Evolutionary conservation across 2,113 vertebrate species (phyloP).

Genomic region (Microtus pennsylvanicus): DNA sequence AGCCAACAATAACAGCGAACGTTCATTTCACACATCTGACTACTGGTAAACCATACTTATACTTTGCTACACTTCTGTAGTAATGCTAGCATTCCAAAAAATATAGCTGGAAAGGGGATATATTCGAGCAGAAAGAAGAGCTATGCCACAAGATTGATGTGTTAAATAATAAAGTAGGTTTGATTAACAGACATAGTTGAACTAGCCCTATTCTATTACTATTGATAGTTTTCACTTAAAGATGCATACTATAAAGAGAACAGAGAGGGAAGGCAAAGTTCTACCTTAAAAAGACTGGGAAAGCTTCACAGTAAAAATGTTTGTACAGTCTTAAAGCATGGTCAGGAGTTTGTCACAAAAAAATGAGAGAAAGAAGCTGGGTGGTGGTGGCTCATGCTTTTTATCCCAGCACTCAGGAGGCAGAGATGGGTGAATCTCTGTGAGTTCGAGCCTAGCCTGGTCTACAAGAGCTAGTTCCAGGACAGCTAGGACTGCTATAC

Average conservation of each 20-base stretch:
- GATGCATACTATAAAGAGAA: background rate
- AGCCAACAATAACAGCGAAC: slow-evolving; percentile 13
- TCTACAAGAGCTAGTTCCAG: no score
- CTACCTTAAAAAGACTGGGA: background rate
- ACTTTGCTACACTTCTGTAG: background rate
- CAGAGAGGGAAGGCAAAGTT: background rate
- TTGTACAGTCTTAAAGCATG: slow-evolving; percentile 11
- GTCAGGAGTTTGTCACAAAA: background rate
- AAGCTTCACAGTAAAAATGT: background rate
- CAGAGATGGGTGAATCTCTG: no score
- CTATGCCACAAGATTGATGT: background rate
- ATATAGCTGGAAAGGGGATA: background rate
- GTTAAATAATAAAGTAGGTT: slow-evolving; percentile 30
- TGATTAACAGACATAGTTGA: slow-evolving; percentile 9
- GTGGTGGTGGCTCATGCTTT: no score
- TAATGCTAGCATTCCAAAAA: background rate
- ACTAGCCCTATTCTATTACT: background rate
- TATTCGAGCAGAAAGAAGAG: slow-evolving; percentile 22
- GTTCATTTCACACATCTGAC: slow-evolving; percentile 3
- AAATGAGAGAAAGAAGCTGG: background rate
- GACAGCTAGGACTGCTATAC: no score
- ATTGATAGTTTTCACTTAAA: background rate
- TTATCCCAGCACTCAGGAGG: no score
- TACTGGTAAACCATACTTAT: background rate
- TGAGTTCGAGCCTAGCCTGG: no score